Percentiles rank a stretch among this genome's conserved stretches.
These are phyloP conservation scores for Emydura subglobosa DNA, from an alignment of 2,113 vertebrate species.

Conservation along the genomic window DNA sequence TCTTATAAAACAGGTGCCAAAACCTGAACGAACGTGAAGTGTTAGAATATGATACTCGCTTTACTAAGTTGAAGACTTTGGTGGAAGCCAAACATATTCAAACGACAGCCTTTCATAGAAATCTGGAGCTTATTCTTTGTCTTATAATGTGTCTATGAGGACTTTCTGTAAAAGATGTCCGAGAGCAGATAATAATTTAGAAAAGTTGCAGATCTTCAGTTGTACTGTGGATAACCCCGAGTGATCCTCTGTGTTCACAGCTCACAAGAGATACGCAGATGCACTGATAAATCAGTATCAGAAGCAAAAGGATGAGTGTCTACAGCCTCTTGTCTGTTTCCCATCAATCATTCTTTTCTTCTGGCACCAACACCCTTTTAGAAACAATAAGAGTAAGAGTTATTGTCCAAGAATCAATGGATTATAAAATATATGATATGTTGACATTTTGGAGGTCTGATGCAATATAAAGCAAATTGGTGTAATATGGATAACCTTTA, in stretches of 20 bases:
- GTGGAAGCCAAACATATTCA: conserved; percentile 80
- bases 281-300: conserved; percentile 71
- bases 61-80: conserved; percentile 70
- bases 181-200: conserved; percentile 54
- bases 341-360: conserved; percentile 88
- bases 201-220: conserved; percentile 61
- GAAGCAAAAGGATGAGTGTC: conserved; percentile 81
- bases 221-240: conserved; percentile 71
- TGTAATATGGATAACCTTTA: conserved; percentile 76
- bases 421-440: conserved; percentile 70
- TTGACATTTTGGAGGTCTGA: conserved; percentile 80
- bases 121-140: conserved; percentile 36
- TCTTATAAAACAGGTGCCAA: conserved; percentile 66
- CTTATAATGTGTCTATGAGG: conserved; percentile 51
- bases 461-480: conserved; percentile 72
- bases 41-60: conserved; percentile 62
- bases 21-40: conserved; percentile 2
- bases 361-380: conserved; percentile 83
- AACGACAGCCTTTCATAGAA: conserved; percentile 58
- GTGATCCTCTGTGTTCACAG: conserved; percentile 63
- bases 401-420: conserved; percentile 79
- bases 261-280: conserved; percentile 57
- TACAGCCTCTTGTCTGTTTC: conserved; percentile 79
- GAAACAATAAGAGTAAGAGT: conserved; percentile 85
- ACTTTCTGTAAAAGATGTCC: conserved; percentile 70